Evolutionary conservation across 2,797 vertebrate genomes (phyloP).

Genomic region (Gymnopithys bicolor): DNA sequence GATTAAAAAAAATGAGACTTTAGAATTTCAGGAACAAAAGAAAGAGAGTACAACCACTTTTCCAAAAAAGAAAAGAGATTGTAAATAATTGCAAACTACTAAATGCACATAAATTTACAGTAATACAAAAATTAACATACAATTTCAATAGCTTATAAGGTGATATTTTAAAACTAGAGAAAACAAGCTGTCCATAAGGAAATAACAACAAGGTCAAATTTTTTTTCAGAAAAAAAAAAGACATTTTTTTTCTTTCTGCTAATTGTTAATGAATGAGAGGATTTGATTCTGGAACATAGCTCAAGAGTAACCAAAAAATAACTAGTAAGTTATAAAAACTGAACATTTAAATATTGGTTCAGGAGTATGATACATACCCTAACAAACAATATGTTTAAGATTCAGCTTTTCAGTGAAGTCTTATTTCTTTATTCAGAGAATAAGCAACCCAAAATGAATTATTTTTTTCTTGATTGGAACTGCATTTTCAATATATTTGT

Average conservation of each 20-base stretch:
- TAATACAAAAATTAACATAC: not conserved
- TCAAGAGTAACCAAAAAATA: not conserved
- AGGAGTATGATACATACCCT: not conserved
- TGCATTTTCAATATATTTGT: not conserved
- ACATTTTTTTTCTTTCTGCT: not conserved
- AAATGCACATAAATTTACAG: not conserved
- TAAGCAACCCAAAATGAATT: accelerated
- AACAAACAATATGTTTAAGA: not conserved
- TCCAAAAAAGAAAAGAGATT: not conserved
- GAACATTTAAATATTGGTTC: not conserved
- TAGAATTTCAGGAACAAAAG: not conserved
- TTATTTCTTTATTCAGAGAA: not conserved
- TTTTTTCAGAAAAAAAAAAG: not conserved
- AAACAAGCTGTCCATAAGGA: not conserved
- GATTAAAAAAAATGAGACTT: accelerated
- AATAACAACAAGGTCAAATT: not conserved
- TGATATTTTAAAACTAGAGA: not conserved
- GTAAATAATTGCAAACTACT: not conserved
- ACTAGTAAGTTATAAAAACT: not conserved
- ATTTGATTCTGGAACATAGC: not conserved
- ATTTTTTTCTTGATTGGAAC: not conserved
- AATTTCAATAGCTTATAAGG: not conserved
- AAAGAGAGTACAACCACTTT: not conserved
- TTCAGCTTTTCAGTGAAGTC: accelerated
- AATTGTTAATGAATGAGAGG: not conserved